Conservation (phyloP, 2,113 vertebrate genomes). For the Cynocephalus volans region DNA sequence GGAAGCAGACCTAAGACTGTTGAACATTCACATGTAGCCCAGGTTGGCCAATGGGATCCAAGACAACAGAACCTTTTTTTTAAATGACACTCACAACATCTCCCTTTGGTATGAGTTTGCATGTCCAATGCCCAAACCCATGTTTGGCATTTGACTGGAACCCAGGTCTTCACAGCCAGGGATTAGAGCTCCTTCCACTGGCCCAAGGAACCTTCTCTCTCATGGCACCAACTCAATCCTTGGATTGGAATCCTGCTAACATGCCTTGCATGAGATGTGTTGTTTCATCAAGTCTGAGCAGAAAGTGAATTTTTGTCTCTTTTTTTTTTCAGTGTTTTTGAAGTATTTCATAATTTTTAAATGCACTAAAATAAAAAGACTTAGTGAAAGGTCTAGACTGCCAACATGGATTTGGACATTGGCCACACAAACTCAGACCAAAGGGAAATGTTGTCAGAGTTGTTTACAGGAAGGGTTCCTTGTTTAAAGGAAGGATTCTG, state of each 20-base stretch:
- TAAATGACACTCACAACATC: constrained; percentile 43
- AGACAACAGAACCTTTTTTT: constrained; percentile 45
- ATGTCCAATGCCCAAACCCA: background rate
- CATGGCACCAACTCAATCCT: background rate
- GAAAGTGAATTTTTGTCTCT: constrained; percentile 27
- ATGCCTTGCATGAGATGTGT: background rate
- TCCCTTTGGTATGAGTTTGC: constrained; percentile 47
- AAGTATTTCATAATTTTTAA: constrained; percentile 72
- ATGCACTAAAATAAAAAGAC: constrained; percentile 62
- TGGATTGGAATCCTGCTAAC: background rate
- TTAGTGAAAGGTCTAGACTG: constrained; percentile 46
- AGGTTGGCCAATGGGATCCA: background rate
- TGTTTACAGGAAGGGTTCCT: constrained; percentile 53
- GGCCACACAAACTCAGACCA: constrained; percentile 23
- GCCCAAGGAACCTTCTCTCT: background rate
- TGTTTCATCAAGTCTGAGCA: constrained; percentile 42
- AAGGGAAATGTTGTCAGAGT: constrained; percentile 3
- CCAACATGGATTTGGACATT: constrained; percentile 19
- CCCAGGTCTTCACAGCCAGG: background rate
- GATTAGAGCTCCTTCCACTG: background rate
- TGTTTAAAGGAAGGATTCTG: constrained; percentile 55
- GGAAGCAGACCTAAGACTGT: background rate
- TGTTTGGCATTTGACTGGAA: background rate
- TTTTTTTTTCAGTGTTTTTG: constrained; percentile 26
- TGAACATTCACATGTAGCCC: background rate